These are phyloP conservation scores for Haliclystus octoradiatus DNA, from an alignment of 30 jellyfish, hydroid and myxozoan genomes.

Conservation along the genomic window DNA sequence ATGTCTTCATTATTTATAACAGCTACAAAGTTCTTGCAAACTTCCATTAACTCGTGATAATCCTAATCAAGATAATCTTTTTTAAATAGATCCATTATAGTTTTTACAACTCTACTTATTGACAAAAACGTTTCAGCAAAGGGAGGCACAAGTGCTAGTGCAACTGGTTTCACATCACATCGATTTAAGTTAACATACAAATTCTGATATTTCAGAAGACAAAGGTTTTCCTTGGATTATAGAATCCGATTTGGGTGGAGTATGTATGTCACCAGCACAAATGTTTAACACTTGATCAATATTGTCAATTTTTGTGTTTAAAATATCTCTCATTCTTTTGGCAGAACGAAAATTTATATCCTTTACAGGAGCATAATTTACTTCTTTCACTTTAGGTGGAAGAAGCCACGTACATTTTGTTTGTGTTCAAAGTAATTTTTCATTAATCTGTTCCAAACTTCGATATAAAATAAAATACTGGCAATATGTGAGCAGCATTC, in stretches of 20 bases:
- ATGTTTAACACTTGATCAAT: too few species aligned
- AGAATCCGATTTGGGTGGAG: too few species aligned
- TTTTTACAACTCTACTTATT: conserved; percentile 6
- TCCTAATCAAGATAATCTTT: conserved; percentile 8
- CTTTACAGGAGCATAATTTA: not conserved
- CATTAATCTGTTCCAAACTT: conserved; percentile 15
- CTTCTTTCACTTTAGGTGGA: not conserved
- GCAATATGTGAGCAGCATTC: conserved; percentile 56
- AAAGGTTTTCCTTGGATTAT: too few species aligned
- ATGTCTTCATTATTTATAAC: conserved; percentile 3
- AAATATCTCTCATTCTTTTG: too few species aligned
- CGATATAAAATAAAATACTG: conserved; percentile 13
- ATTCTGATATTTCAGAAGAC: not conserved
- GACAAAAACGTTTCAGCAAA: conserved; percentile 2
- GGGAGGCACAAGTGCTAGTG: conserved; percentile 6
- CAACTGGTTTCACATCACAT: conserved; percentile 10
- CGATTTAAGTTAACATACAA: conserved; percentile 5
- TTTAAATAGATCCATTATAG: conserved; percentile 4
- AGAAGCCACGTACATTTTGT: conserved; percentile 18
- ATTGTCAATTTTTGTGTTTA: not conserved
- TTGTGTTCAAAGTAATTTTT: conserved; percentile 12
- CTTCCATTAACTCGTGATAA: not conserved
- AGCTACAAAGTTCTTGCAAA: not conserved
- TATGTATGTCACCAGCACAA: too few species aligned
- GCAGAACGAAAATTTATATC: conserved; percentile 4